Evolutionary conservation across 1,140 invertebrate species (phyloP).

Genomic region (Eurosta solidaginis): DNA sequence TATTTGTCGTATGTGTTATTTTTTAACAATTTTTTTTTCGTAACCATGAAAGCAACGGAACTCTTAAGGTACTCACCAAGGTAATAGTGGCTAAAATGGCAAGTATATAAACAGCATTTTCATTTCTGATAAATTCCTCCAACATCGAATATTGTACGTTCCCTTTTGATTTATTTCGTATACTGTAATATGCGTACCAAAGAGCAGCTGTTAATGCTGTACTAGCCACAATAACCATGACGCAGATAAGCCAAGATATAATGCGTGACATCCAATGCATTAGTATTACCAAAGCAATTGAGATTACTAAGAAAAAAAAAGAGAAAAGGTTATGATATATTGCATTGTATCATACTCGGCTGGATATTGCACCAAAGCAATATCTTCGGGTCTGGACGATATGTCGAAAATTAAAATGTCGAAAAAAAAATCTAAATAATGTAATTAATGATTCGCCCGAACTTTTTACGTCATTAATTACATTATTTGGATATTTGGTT

Average conservation of each 20-base stretch:
- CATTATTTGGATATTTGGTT: no score
- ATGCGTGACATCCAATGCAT: constrained; percentile 82
- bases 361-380: no score
- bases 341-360: no score
- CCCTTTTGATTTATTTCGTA: constrained; percentile 65
- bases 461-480: no score
- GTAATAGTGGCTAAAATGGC: constrained; percentile 86
- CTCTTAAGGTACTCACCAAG: constrained; percentile 41
- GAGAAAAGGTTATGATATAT: neutral
- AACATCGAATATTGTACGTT: constrained; percentile 60
- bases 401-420: no score
- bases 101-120: constrained; percentile 81
- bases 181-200: constrained; percentile 87
- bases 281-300: constrained; percentile 80
- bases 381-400: no score
- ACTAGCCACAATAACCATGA: constrained; percentile 74
- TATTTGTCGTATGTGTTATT: no score
- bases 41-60: neutral
- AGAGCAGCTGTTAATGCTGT: constrained; percentile 77
- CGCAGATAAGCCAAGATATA: constrained; percentile 86
- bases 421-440: no score
- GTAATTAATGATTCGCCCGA: no score
- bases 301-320: constrained; percentile 68
- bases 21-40: no score
- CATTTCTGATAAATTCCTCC: constrained; percentile 82